These are phyloP conservation scores for Tupaia tana DNA, from an alignment of 2,113 vertebrate genomes.

Conservation along the genomic window DNA sequence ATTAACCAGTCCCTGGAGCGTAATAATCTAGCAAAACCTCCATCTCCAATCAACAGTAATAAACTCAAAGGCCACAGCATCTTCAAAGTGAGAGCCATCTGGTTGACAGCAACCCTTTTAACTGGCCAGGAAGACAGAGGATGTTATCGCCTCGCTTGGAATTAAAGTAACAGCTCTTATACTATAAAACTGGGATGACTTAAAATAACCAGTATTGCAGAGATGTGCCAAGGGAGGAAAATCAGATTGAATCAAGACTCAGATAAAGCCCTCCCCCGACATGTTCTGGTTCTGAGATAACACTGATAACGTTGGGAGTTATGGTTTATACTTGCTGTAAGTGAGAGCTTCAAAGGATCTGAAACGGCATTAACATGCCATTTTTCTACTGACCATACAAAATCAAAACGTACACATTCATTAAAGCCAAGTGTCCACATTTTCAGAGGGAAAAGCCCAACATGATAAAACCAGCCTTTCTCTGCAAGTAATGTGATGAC, in stretches of 20 bases:
- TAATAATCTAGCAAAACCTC: constrained; percentile 16
- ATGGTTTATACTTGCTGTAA: background rate
- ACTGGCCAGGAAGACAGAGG: constrained; percentile 43
- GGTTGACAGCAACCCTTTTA: constrained; percentile 18
- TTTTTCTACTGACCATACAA: background rate
- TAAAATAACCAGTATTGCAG: background rate
- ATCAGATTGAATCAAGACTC: background rate
- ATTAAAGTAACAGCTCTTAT: background rate
- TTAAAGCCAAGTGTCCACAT: background rate
- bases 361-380: background rate
- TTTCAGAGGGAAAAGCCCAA: background rate
- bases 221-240: background rate
- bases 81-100: constrained; percentile 23
- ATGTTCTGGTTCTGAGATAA: background rate
- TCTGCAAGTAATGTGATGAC: background rate
- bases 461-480: background rate
- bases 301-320: background rate
- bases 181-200: background rate
- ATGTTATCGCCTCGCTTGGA: constrained; percentile 57
- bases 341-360: background rate
- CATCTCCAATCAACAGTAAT: background rate
- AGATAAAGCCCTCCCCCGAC: too few species aligned
- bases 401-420: background rate
- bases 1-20: background rate
- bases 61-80: background rate